Conservation (phyloP, 2,113 vertebrate species). For the Acrocephalus arundinaceus region DNA sequence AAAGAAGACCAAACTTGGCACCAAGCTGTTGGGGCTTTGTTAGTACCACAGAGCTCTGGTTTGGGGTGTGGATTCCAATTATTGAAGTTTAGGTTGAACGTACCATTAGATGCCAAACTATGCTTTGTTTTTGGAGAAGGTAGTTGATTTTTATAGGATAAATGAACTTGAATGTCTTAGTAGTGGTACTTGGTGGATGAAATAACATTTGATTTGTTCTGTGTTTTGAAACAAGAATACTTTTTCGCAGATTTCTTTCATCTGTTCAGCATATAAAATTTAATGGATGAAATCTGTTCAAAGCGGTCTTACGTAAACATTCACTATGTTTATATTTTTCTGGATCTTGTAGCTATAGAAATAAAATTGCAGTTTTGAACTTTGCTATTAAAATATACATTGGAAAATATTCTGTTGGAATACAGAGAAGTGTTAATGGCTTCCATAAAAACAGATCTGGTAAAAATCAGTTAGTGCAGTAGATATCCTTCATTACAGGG, state of each 20-base stretch:
- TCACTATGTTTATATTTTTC: slow-evolving; percentile 23
- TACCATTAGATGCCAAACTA: neutral
- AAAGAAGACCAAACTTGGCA: neutral
- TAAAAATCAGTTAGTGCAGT: neutral
- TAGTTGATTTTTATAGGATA: neutral
- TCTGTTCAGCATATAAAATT: slow-evolving; percentile 22
- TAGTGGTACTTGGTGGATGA: neutral
- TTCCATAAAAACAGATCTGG: neutral
- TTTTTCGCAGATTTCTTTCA: neutral
- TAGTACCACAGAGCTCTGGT: neutral
- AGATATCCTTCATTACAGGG: neutral
- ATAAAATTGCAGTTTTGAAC: slow-evolving; percentile 22
- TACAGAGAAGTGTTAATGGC: neutral
- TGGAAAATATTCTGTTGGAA: slow-evolving; percentile 16
- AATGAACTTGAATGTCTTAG: neutral
- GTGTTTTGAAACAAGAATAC: slow-evolving; percentile 12
- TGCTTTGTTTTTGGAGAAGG: neutral
- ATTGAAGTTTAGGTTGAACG: neutral
- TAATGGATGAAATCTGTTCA: slow-evolving; percentile 23
- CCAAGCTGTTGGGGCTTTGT: neutral
- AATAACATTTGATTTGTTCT: neutral
- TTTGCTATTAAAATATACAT: slow-evolving; percentile 1
- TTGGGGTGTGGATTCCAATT: neutral
- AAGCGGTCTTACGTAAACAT: slow-evolving; percentile 21
- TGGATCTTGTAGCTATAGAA: slow-evolving; percentile 51